Conservation (phyloP, 2,888 invertebrate genomes). For the Campoplex capitator region DNA sequence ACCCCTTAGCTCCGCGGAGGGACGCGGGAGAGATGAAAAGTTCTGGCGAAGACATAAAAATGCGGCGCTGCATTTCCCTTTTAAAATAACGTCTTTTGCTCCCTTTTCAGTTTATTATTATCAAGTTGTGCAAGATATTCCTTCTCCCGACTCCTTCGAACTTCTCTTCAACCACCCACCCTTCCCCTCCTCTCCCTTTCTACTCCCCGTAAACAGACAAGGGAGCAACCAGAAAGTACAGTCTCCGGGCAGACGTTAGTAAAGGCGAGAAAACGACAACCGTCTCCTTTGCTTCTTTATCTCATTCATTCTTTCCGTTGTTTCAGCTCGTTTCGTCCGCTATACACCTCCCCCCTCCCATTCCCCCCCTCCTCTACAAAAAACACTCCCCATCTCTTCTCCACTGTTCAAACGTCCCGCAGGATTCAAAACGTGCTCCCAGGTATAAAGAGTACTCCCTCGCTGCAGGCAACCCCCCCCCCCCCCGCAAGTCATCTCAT, state of each 20-base stretch:
- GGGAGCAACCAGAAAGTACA: conserved; percentile 40
- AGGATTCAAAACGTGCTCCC: conserved; percentile 67
- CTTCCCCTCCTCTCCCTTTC: conserved; percentile 31
- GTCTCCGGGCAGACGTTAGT: conserved; percentile 47
- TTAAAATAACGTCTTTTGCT: conserved; percentile 84
- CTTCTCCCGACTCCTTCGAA: conserved; percentile 29
- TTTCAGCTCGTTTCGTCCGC: conserved; percentile 39
- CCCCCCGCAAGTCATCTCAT: conserved; percentile 53
- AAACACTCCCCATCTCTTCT: background rate
- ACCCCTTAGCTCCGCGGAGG: conserved; percentile 40
- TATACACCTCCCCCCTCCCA: conserved; percentile 9
- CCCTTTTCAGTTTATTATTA: conserved; percentile 84
- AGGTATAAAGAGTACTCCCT: conserved; percentile 47
- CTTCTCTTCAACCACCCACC: conserved; percentile 9
- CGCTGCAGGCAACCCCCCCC: conserved; percentile 38
- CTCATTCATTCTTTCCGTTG: conserved; percentile 60
- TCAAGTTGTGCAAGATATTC: conserved; percentile 80
- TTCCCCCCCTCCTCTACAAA: conserved; percentile 27
- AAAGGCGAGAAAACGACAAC: conserved; percentile 54
- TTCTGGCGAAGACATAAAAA: conserved; percentile 85
- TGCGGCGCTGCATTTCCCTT: conserved; percentile 85
- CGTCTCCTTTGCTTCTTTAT: conserved; percentile 65
- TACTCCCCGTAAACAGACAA: conserved; percentile 38
- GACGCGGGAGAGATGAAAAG: conserved; percentile 76
- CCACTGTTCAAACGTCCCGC: conserved; percentile 66